These are phyloP conservation scores for Aphrophora alni DNA, from an alignment of 2,888 invertebrate species.

Conservation along the genomic window DNA sequence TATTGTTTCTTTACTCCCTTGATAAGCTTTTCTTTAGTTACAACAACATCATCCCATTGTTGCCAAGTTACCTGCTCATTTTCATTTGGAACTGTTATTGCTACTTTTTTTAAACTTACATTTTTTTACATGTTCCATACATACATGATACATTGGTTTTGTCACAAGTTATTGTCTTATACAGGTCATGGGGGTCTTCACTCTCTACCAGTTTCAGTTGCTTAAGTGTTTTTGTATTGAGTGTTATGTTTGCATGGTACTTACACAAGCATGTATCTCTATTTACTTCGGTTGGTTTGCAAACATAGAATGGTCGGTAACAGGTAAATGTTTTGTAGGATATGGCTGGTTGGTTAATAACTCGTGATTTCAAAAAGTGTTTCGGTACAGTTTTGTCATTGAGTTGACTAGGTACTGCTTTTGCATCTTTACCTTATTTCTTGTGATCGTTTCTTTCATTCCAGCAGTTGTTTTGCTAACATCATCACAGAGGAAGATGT, in stretches of 20 bases:
- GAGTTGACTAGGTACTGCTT: slow-evolving; percentile 2
- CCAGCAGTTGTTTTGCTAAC: slow-evolving; percentile 15
- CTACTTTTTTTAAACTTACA: slow-evolving; percentile 2
- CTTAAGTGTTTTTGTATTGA: slow-evolving; percentile 2
- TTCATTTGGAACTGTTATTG: slow-evolving; percentile 1
- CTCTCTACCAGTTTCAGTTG: neutral
- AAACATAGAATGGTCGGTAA: slow-evolving; percentile 12
- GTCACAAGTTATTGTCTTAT: neutral
- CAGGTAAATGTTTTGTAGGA: neutral
- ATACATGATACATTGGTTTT: slow-evolving; percentile 10
- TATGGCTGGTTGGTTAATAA: neutral
- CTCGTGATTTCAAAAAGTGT: neutral
- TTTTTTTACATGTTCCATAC: neutral
- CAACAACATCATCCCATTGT: slow-evolving; percentile 7
- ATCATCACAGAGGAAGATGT: slow-evolving; percentile 7
- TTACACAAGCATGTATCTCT: slow-evolving; percentile 23
- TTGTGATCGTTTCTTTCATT: slow-evolving; percentile 25
- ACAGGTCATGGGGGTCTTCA: slow-evolving; percentile 21
- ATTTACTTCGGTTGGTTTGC: neutral
- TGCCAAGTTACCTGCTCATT: slow-evolving; percentile 11
- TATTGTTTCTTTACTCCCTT: neutral
- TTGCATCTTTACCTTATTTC: neutral
- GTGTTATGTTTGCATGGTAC: neutral
- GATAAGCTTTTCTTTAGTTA: neutral
- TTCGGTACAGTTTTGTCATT: slow-evolving; percentile 22